phyloP scores from a whole-genome alignment of 2,888 invertebrate genomes.

The Malthinus seriepunctatus region DNA sequence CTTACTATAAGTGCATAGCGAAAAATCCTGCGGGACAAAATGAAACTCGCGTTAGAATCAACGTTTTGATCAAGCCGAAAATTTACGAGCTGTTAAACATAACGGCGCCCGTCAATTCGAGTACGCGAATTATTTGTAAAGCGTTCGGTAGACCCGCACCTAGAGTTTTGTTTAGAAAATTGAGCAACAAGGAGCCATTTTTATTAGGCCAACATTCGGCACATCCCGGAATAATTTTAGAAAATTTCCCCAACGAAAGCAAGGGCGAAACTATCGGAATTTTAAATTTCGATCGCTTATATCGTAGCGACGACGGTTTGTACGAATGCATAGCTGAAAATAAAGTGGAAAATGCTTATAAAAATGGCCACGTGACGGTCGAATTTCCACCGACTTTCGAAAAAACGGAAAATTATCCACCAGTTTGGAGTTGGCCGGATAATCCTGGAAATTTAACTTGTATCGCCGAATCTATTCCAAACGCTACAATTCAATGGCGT shows the following conservation, averaged over 20 bases:
- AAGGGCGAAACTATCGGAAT: constrained; percentile 66
- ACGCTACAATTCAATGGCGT: constrained; percentile 89
- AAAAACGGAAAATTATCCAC: constrained; percentile 65
- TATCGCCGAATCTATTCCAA: constrained; percentile 84
- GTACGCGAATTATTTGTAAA: constrained; percentile 73
- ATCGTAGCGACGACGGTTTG: constrained; percentile 80
- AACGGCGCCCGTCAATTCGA: constrained; percentile 65
- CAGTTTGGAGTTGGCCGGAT: constrained; percentile 83
- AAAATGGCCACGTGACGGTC: constrained; percentile 81
- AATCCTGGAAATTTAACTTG: constrained; percentile 84
- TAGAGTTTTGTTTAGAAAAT: constrained; percentile 76
- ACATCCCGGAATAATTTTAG: constrained; percentile 70
- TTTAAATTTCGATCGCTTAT: constrained; percentile 67
- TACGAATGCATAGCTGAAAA: constrained; percentile 87
- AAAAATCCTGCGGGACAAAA: constrained; percentile 77
- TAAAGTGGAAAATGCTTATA: constrained; percentile 69
- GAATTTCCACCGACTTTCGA: constrained; percentile 83
- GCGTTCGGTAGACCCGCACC: constrained; percentile 83
- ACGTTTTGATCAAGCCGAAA: constrained; percentile 77
- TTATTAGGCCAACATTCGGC: constrained; percentile 64
- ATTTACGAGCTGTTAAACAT: constrained; percentile 77
- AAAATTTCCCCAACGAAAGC: constrained; percentile 59
- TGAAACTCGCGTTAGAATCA: constrained; percentile 69
- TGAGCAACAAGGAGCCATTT: constrained; percentile 67
- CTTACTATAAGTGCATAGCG: constrained; percentile 80